Evolutionary conservation across 2,113 vertebrate species (phyloP).

Genomic region (Sinocyclocheilus rhinocerous): DNA sequence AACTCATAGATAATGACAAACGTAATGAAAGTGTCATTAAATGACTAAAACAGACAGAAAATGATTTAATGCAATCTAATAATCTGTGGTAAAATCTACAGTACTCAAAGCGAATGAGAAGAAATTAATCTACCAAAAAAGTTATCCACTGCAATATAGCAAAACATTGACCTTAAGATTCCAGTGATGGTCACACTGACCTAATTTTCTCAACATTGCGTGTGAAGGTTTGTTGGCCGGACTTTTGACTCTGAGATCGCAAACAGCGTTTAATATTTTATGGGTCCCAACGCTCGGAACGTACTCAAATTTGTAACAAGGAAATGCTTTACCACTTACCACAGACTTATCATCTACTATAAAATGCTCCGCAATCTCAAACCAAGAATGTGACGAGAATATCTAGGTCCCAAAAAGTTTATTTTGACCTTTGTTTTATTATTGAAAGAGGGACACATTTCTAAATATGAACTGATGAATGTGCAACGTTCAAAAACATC

Average conservation of each 20-base stretch:
- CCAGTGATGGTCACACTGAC: slow-evolving; percentile 65
- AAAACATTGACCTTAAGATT: slow-evolving; percentile 56
- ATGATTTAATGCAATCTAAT: not conserved
- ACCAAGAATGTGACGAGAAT: slow-evolving; percentile 53
- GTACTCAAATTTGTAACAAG: slow-evolving; percentile 62
- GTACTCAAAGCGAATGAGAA: not conserved
- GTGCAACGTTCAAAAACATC: too few relatives aligned
- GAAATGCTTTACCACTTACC: slow-evolving; percentile 60
- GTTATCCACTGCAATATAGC: not conserved
- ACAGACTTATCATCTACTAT: slow-evolving; percentile 51
- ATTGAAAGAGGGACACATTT: not conserved
- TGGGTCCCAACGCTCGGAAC: slow-evolving; percentile 61
- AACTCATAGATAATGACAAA: slow-evolving; percentile 48
- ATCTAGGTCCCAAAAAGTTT: not conserved
- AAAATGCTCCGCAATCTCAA: slow-evolving; percentile 64
- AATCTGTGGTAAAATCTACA: not conserved
- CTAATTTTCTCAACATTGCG: slow-evolving; percentile 74
- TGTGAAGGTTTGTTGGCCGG: slow-evolving; percentile 72
- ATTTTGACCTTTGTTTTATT: not conserved
- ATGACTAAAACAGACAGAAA: not conserved
- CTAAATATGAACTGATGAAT: not conserved
- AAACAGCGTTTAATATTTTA: slow-evolving; percentile 74
- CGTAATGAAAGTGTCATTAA: not conserved
- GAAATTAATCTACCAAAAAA: not conserved
- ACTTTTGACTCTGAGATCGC: slow-evolving; percentile 67